phyloP scores from a whole-genome alignment of 2,888 invertebrate genomes.

The Ypsolopha scabrella region DNA sequence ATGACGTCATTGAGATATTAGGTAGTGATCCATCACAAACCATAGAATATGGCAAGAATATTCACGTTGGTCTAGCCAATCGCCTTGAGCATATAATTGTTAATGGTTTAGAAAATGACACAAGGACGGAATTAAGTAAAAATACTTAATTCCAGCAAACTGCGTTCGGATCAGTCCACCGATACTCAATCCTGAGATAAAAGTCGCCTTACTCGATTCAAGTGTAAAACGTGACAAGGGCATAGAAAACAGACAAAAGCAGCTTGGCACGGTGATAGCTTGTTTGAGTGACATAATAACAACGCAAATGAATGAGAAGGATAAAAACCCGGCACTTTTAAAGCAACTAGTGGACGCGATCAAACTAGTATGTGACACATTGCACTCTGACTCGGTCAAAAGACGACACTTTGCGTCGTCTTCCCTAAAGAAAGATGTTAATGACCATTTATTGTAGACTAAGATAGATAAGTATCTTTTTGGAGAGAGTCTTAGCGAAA shows the following conservation, averaged over 20 bases:
- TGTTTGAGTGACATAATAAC: conserved; percentile 12
- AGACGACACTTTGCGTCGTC: conserved; percentile 9
- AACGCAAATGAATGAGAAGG: neutral
- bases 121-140: conserved; percentile 10
- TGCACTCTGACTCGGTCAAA: conserved; percentile 10
- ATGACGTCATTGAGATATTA: conserved; percentile 8
- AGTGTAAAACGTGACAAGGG: conserved; percentile 13
- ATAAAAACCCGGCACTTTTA: neutral
- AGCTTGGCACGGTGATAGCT: conserved; percentile 11
- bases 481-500: conserved; percentile 11
- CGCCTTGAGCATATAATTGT: conserved; percentile 12
- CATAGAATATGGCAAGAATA: conserved; percentile 11
- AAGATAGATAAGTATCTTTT: conserved; percentile 10
- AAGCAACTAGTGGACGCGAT: conserved; percentile 11
- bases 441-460: conserved; percentile 10
- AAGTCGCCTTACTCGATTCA: conserved; percentile 11
- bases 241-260: conserved; percentile 15
- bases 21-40: conserved; percentile 9
- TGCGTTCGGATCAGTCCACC: conserved; percentile 14
- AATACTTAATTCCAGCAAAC: conserved; percentile 14
- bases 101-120: conserved; percentile 12
- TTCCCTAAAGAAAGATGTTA: conserved; percentile 13
- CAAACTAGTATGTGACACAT: conserved; percentile 10
- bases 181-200: conserved; percentile 14
- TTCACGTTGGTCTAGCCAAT: conserved; percentile 13